Percentiles rank a stretch among this genome's conserved stretches.
Evolutionary conservation across 2,113 vertebrate species (phyloP).

Genomic region (Paramisgurnus dabryanus): DNA sequence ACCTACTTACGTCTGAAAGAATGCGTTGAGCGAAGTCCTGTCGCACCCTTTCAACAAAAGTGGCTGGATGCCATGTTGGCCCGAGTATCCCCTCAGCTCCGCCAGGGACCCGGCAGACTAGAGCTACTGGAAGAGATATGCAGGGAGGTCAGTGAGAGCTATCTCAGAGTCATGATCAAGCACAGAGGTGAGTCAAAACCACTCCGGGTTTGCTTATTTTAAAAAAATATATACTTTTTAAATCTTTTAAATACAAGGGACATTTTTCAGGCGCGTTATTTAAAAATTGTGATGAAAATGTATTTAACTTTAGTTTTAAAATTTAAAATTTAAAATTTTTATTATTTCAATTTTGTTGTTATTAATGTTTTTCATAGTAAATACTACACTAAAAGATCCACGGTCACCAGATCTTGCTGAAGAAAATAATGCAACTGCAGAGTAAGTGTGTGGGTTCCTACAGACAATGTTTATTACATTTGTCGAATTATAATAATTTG

Average conservation of each 20-base stretch:
- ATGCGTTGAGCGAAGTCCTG: slow-evolving; percentile 75
- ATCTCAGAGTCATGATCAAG: slow-evolving; percentile 79
- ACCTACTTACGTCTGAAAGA: slow-evolving; percentile 84
- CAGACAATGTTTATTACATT: neutral
- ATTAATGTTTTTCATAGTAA: slow-evolving; percentile 70
- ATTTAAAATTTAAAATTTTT: no score
- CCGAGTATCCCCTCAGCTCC: slow-evolving; percentile 72
- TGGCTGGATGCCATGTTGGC: slow-evolving; percentile 80
- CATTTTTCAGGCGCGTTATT: no score
- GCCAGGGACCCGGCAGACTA: slow-evolving; percentile 67
- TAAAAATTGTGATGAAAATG: no score
- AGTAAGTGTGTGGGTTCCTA: slow-evolving; percentile 74
- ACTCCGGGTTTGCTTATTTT: neutral
- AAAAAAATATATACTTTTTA: no score
- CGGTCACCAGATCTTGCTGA: slow-evolving; percentile 66
- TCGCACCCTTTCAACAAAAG: slow-evolving; percentile 79
- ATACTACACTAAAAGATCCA: slow-evolving; percentile 77
- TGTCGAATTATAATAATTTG: neutral
- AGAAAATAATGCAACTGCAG: slow-evolving; percentile 64
- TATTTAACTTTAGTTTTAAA: neutral
- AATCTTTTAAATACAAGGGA: no score
- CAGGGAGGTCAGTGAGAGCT: slow-evolving; percentile 78
- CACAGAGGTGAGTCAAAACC: slow-evolving; percentile 75
- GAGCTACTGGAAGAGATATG: slow-evolving; percentile 76
- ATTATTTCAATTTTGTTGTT: neutral